Evolutionary conservation across 53 echinoderm and acorn worm genomes (phyloP).

Genomic region (Actinopyga echinites): DNA sequence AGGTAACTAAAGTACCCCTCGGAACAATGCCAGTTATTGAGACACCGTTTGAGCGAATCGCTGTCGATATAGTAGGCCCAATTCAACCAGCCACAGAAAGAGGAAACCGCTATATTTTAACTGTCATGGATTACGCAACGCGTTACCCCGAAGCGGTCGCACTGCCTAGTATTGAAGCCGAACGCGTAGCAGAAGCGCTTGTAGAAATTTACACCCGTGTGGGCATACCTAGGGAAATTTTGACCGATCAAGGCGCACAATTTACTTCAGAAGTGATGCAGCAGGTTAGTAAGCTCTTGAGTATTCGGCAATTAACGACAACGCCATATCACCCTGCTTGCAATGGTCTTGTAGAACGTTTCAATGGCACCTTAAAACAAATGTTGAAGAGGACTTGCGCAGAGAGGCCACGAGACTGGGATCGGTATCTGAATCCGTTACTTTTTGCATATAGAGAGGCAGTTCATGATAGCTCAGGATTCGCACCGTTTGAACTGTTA

Average conservation of each 20-base stretch:
- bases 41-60: conserved; percentile 53
- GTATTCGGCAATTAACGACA: conserved; percentile 44
- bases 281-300: conserved; percentile 50
- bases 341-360: conserved; percentile 58
- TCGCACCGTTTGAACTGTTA: conserved; percentile 60
- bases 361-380: conserved; percentile 59
- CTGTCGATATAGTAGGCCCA: conserved; percentile 61
- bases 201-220: conserved; percentile 46
- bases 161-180: conserved; percentile 49
- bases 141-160: conserved; percentile 57
- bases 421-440: conserved; percentile 43
- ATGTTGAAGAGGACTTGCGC: conserved; percentile 53
- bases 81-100: conserved; percentile 48
- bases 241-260: conserved; percentile 50
- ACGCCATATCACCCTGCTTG: conserved; percentile 51
- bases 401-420: conserved; percentile 55
- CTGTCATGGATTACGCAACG: conserved; percentile 57
- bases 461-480: conserved; percentile 42
- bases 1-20: conserved; percentile 43
- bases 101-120: conserved; percentile 43
- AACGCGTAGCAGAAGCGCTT: conserved; percentile 58
- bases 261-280: conserved; percentile 54
- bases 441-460: conserved; percentile 55
- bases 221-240: conserved; percentile 46
- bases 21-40: conserved; percentile 47